Conservation (phyloP, 2,797 vertebrate species). For the Lindbergichthys nudifrons region DNA sequence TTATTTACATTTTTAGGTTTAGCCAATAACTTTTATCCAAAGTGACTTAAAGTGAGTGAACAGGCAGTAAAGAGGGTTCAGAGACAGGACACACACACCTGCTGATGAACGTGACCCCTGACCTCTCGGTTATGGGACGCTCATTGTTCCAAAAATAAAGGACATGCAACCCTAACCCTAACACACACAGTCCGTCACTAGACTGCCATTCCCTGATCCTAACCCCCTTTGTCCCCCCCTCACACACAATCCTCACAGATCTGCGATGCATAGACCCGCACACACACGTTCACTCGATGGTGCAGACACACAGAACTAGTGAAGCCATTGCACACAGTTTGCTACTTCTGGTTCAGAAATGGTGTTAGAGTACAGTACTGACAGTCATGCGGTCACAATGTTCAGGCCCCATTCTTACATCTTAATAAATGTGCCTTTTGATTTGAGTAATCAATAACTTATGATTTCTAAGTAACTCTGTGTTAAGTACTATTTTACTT, state of each 20-base stretch:
- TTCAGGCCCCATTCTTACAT: constrained; percentile 85
- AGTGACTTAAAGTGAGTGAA: constrained; percentile 70
- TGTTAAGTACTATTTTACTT: constrained; percentile 83
- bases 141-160: constrained; percentile 5
- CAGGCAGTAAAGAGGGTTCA: constrained; percentile 21
- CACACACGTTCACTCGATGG: constrained; percentile 57
- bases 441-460: constrained; percentile 89
- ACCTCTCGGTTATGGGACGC: constrained; percentile 19
- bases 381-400: constrained; percentile 76
- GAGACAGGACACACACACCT: constrained; percentile 31
- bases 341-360: constrained; percentile 70
- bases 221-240: constrained; percentile 13
- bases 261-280: constrained; percentile 43
- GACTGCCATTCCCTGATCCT: constrained; percentile 49
- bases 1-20: constrained; percentile 65
- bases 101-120: constrained; percentile 32
- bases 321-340: constrained; percentile 76
- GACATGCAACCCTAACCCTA: neutral
- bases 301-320: constrained; percentile 75
- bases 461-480: constrained; percentile 87
- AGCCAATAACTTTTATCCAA: constrained; percentile 70
- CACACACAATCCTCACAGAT: constrained; percentile 45
- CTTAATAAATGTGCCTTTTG: constrained; percentile 92
- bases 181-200: constrained; percentile 42
- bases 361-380: constrained; percentile 70